phyloP scores from a whole-genome alignment of 2,888 invertebrate genomes.

The Nomada lathburiana region DNA sequence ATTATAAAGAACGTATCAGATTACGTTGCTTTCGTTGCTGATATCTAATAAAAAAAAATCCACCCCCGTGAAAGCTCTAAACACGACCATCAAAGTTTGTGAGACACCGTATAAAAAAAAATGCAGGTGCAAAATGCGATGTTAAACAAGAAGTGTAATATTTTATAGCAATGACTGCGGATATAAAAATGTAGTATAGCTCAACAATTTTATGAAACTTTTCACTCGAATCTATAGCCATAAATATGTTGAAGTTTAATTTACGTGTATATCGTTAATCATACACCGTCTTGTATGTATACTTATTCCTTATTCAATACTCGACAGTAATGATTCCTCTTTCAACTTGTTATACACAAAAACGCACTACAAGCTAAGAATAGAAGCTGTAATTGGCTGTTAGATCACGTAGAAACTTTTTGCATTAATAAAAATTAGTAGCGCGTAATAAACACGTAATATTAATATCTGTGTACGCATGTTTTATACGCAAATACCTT shows the following conservation, averaged over 20 bases:
- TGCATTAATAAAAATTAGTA: neutral
- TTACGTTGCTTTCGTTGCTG: conserved; percentile 8
- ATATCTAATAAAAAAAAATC: neutral
- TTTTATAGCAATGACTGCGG: too few species aligned
- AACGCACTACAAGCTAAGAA: neutral
- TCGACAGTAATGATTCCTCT: neutral
- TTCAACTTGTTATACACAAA: neutral
- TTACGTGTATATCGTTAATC: conserved; percentile 12
- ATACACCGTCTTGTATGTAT: neutral
- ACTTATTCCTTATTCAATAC: neutral
- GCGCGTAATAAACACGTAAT: too few species aligned
- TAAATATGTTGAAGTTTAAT: conserved; percentile 1
- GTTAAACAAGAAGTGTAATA: too few species aligned
- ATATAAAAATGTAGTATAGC: neutral
- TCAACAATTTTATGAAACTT: neutral
- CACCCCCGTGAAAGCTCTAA: neutral
- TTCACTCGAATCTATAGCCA: neutral
- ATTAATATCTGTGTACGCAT: too few species aligned
- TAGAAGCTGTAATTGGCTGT: neutral
- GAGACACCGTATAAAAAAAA: too few species aligned
- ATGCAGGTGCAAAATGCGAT: too few species aligned
- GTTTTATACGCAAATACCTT: too few species aligned
- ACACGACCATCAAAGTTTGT: neutral
- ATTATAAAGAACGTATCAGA: conserved; percentile 43
- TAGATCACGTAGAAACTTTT: neutral